These are phyloP conservation scores for Drepana arcuata DNA, from an alignment of 1,140 invertebrate species.

Conservation along the genomic window DNA sequence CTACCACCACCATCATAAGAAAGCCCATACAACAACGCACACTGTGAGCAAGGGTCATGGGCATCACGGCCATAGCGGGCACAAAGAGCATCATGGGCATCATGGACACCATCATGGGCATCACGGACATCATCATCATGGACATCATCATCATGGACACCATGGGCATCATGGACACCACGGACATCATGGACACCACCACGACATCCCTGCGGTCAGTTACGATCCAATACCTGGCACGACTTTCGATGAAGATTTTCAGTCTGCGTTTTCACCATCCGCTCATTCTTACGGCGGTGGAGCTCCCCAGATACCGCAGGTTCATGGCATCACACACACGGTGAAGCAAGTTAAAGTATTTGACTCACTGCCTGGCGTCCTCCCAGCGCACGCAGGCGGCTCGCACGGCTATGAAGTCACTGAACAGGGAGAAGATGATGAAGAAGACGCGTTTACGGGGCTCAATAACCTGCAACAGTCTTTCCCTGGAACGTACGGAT, in stretches of 20 bases:
- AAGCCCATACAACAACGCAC: constrained; percentile 31
- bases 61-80: constrained; percentile 43
- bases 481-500: constrained; percentile 37
- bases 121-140: constrained; percentile 8
- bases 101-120: constrained; percentile 44
- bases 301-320: constrained; percentile 26
- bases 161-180: constrained; percentile 34
- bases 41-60: constrained; percentile 35
- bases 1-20: constrained; percentile 45
- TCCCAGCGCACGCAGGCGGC: constrained; percentile 17
- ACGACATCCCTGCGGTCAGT: constrained; percentile 27
- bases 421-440: constrained; percentile 51
- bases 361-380: constrained; percentile 42
- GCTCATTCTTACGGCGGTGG: constrained; percentile 20
- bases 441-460: constrained; percentile 46
- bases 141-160: constrained; percentile 18
- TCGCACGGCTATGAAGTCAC: constrained; percentile 51
- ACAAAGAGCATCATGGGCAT: constrained; percentile 20
- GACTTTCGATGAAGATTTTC: constrained; percentile 34
- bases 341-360: constrained; percentile 58
- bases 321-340: constrained; percentile 48
- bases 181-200: constrained; percentile 28
- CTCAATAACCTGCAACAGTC: constrained; percentile 41
- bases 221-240: constrained; percentile 27
- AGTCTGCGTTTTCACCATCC: constrained; percentile 27